Conservation (phyloP, 37 sponge, comb jelly and placozoan species). For the Sycon ciliatum region DNA sequence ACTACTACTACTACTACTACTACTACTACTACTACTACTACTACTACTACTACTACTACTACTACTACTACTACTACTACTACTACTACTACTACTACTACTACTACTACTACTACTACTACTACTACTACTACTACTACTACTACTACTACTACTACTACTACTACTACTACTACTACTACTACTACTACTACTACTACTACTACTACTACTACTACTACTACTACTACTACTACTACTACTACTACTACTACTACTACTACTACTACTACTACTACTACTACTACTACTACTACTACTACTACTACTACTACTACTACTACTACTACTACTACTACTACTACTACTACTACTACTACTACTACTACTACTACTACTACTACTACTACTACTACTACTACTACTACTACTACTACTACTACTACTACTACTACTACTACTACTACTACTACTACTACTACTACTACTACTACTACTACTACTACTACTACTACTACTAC, state of each 20-base stretch:
- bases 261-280: slow-evolving; percentile 6
- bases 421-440: slow-evolving; percentile 8
- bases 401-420: background rate
- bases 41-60: no score
- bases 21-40: no score
- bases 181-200: no score
- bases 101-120: no score
- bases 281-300: slow-evolving; percentile 8
- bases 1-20: no score
- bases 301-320: background rate
- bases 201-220: background rate
- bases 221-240: slow-evolving; percentile 8
- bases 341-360: slow-evolving; percentile 8
- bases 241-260: slow-evolving; percentile 8
- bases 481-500: slow-evolving; percentile 8
- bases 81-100: no score
- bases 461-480: slow-evolving; percentile 8
- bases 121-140: no score
- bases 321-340: slow-evolving; percentile 2
- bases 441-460: slow-evolving; percentile 6
- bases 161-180: no score
- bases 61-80: no score
- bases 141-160: no score
- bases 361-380: slow-evolving; percentile 2
- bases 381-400: background rate